These are phyloP conservation scores for Cavia porcellus DNA, from an alignment of 2,113 vertebrate genomes.

Conservation along the genomic window DNA sequence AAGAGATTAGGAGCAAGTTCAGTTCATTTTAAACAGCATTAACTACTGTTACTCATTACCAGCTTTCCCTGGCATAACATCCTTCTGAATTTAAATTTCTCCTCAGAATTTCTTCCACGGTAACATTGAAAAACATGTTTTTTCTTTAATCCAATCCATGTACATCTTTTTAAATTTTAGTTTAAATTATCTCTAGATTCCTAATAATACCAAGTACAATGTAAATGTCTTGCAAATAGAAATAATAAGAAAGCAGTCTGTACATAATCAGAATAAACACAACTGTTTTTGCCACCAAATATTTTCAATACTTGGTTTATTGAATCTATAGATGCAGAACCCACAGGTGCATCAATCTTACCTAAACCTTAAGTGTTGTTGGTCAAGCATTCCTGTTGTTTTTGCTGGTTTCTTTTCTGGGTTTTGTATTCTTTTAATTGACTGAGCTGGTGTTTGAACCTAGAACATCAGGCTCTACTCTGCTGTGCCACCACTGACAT, in stretches of 20 bases:
- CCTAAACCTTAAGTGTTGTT: not conserved
- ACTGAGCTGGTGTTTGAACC: conserved; percentile 11
- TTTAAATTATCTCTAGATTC: not conserved
- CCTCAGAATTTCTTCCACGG: not conserved
- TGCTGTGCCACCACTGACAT: not conserved
- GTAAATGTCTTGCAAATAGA: not conserved
- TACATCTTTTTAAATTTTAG: not conserved
- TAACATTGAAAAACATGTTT: not conserved
- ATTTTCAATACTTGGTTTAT: not conserved
- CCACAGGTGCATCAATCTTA: not conserved
- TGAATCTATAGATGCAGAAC: not conserved
- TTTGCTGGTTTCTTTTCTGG: not conserved
- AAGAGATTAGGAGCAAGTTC: not conserved
- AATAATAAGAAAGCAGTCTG: not conserved
- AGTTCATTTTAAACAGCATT: not conserved
- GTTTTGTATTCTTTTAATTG: conserved; percentile 23
- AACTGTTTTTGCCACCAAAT: not conserved
- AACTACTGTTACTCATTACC: not conserved
- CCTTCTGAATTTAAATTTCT: not conserved
- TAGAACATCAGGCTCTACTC: not conserved
- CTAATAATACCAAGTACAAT: not conserved
- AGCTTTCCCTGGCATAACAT: not conserved
- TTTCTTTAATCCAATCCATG: not conserved
- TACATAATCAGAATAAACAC: not conserved
- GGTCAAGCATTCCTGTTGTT: not conserved